These are phyloP conservation scores for Ceratina calcarata DNA, from an alignment of 1,140 invertebrate genomes.

Conservation along the genomic window DNA sequence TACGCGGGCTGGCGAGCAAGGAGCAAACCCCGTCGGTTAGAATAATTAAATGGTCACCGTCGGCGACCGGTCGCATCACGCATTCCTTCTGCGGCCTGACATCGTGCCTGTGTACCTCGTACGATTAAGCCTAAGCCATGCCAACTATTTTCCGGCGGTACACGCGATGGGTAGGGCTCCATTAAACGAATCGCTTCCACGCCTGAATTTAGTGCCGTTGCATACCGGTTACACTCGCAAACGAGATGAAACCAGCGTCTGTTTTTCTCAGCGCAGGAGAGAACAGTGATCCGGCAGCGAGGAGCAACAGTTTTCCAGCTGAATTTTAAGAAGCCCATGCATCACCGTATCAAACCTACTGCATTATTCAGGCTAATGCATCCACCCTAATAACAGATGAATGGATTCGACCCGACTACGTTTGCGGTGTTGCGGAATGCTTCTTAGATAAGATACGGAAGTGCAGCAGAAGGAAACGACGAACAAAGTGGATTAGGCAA, in stretches of 20 bases:
- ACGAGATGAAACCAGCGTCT: constrained; percentile 3
- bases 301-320: constrained; percentile 36
- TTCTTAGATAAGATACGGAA: neutral
- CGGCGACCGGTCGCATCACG: constrained; percentile 29
- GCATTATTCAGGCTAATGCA: constrained; percentile 46
- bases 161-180: constrained; percentile 60
- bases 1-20: neutral
- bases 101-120: constrained; percentile 21
- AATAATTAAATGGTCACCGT: constrained; percentile 49
- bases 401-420: constrained; percentile 2
- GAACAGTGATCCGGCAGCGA: constrained; percentile 5
- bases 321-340: constrained; percentile 44
- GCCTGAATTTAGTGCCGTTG: neutral
- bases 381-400: constrained; percentile 33
- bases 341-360: constrained; percentile 44
- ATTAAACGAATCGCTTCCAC: constrained; percentile 62
- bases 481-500: neutral
- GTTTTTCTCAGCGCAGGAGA: constrained; percentile 25
- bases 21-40: neutral
- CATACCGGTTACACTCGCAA: constrained; percentile 37
- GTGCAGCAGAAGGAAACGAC: neutral
- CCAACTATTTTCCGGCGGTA: constrained; percentile 64
- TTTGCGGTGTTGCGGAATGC: neutral
- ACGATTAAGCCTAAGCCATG: constrained; percentile 61
- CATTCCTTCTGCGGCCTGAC: constrained; percentile 52